Percentiles rank a stretch among this genome's conserved stretches.
These are phyloP conservation scores for Porites divaricata DNA, from an alignment of 92 coral and sea anemone species.

Conservation along the genomic window DNA sequence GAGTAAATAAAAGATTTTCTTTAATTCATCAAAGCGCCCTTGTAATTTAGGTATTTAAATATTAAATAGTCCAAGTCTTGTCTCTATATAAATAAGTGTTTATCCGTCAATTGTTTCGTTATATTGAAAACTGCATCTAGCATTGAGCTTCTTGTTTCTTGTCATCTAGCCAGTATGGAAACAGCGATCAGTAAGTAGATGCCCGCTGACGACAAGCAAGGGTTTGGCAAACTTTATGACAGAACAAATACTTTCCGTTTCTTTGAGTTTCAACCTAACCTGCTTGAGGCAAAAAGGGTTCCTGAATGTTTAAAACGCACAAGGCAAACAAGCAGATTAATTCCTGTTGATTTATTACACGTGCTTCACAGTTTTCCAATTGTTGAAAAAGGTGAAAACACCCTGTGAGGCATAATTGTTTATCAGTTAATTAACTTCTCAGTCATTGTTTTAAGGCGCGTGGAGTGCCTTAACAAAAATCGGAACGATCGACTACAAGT, in stretches of 20 bases:
- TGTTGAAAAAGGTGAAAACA: conserved; percentile 4
- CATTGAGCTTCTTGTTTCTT: neutral
- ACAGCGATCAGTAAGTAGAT: no score
- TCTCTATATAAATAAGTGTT: no score
- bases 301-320: neutral
- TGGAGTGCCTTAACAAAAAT: neutral
- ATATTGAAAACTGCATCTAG: neutral
- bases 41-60: no score
- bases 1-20: neutral
- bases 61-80: no score
- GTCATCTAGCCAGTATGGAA: no score
- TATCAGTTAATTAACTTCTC: conserved; percentile 16
- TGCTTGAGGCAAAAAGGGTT: neutral
- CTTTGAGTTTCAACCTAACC: neutral
- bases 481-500: neutral
- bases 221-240: neutral
- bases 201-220: no score
- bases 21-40: neutral
- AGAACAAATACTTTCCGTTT: neutral
- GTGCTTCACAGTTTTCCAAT: conserved; percentile 4
- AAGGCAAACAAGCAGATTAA: conserved; percentile 1
- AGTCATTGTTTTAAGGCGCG: conserved; percentile 3
- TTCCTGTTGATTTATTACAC: neutral
- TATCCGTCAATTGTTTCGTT: no score
- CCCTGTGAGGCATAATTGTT: neutral